Evolutionary conservation across 2,888 invertebrate species (phyloP), one percentile per base, ranked within the genome.

Genomic region (Torymus texanus): DNA sequence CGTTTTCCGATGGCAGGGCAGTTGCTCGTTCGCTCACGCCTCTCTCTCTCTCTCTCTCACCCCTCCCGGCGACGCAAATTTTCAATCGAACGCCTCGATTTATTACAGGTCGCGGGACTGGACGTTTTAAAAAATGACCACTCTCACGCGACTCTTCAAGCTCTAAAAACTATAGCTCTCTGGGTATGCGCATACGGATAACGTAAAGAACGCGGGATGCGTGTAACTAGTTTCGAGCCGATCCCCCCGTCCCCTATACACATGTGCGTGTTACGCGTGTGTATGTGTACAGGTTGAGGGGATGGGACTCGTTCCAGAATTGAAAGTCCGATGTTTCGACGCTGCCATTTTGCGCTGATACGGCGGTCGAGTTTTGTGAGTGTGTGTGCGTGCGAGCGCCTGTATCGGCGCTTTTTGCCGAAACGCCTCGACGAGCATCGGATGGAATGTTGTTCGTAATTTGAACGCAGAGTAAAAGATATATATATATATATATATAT

Each of bases 81-180:
- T 81, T 75, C 81, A 78, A 81, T 81, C 75, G 67, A 75, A 75
- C 58, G 56, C 68, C 75, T 75, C 72, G 78, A 81, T 78, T 81
- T 81, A 81, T 81, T 81, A 71, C 66, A 16, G 71, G 14, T 66
- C 59, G 66, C 41, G 65, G n/a, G 68, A 58, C 11, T 16, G 50
- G 77, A 78, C 74, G n/a, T 65, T 77, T 78, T 51, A 78, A 78
- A 79, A 78, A 80, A 77, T 80, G 50, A 74, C 68, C 68, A 3
- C 50, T 12, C 50, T 18, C 75, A n/a, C 14, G 16, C 53, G 62
- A 55, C 41, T 50, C 14, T 53, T 41, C 62, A 4, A 59, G 24
- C 70, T 66, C 14, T 78, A 65, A 78, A 78, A 41, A 41, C 41
- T 41, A 41, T 41, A 41, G 41, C 41, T 41, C 41, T 41, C 41